Conservation (phyloP, 2,888 invertebrate genomes). For the Coenonympha glycerion region DNA sequence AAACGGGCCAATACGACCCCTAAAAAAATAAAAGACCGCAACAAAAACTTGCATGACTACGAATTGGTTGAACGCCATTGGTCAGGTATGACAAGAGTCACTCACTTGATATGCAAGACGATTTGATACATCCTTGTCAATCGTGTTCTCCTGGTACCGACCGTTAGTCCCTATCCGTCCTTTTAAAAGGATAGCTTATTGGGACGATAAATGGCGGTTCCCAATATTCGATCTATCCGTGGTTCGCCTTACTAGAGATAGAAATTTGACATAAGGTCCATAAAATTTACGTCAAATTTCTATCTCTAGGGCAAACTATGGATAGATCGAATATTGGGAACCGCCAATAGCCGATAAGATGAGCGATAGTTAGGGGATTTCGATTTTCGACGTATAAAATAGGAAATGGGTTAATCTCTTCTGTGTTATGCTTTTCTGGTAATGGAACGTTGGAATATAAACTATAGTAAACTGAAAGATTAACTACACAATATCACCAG, state of each 20-base stretch:
- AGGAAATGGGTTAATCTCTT: neutral
- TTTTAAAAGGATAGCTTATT: neutral
- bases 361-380: neutral
- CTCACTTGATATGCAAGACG: neutral
- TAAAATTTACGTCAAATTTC: too few species aligned
- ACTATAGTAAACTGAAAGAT: too few species aligned
- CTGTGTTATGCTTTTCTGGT: neutral
- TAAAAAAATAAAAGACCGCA: neutral
- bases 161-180: neutral
- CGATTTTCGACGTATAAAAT: neutral
- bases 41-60: neutral
- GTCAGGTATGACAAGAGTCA: neutral
- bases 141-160: constrained; percentile 3
- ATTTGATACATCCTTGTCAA: neutral
- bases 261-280: too few species aligned
- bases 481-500: too few species aligned
- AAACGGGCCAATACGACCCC: neutral
- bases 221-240: too few species aligned
- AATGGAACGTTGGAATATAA: neutral
- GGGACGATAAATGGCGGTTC: too few species aligned
- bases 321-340: too few species aligned
- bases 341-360: neutral
- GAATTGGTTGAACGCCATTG: neutral
- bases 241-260: too few species aligned
- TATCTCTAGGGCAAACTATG: too few species aligned